Percentiles rank a stretch among this genome's conserved stretches.
Evolutionary conservation across 1,140 invertebrate species (phyloP).

Genomic region (Drosophila willistoni): DNA sequence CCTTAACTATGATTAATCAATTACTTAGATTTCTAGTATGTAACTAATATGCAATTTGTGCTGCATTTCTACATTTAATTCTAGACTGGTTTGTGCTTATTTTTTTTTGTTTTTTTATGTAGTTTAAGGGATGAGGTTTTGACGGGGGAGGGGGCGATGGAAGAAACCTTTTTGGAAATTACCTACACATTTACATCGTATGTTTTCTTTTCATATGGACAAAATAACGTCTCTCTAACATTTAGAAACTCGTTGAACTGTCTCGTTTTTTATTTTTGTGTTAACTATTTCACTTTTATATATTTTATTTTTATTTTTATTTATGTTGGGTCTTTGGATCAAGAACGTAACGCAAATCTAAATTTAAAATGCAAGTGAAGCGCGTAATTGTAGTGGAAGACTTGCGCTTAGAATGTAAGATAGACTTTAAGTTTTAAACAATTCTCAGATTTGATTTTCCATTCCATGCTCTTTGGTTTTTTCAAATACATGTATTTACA

Average conservation of each 20-base stretch:
- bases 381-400: conserved; percentile 82
- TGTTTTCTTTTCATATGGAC: conserved; percentile 37
- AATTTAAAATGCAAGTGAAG: conserved; percentile 51
- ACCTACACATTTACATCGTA: conserved; percentile 59
- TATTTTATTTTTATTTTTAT: no score
- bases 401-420: conserved; percentile 81
- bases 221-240: conserved; percentile 1
- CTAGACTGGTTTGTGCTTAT: conserved; percentile 30
- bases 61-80: conserved; percentile 44
- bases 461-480: conserved; percentile 13
- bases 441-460: conserved; percentile 56
- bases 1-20: conserved; percentile 62
- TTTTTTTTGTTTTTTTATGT: conserved; percentile 22
- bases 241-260: conserved; percentile 19
- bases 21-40: conserved; percentile 45
- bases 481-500: conserved; percentile 21
- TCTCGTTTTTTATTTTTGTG: conserved; percentile 5
- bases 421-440: conserved; percentile 45
- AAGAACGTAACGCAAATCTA: conserved; percentile 34
- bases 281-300: conserved; percentile 9
- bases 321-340: not conserved
- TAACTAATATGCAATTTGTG: conserved; percentile 65
- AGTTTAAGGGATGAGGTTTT: not conserved
- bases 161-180: conserved; percentile 76
- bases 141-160: conserved; percentile 20